These are phyloP conservation scores for Cryptotis parvus DNA, from an alignment of 2,113 vertebrate genomes.

Conservation along the genomic window DNA sequence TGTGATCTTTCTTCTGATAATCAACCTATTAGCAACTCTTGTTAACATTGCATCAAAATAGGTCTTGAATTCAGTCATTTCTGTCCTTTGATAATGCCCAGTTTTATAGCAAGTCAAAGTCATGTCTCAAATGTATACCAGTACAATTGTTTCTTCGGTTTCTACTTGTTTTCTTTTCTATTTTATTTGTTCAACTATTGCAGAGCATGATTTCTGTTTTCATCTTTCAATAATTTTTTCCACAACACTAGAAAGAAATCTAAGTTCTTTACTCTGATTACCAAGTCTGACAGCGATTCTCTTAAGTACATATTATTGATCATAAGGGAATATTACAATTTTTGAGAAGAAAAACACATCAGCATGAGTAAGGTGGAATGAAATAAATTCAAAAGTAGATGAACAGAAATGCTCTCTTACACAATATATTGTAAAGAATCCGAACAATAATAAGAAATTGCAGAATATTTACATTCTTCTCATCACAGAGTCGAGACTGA, in stretches of 20 bases:
- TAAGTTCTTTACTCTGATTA: neutral
- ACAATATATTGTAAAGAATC: neutral
- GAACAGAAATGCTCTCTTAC: neutral
- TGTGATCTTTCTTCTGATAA: neutral
- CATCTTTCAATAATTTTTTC: neutral
- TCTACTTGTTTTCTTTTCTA: neutral
- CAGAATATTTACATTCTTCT: conserved; percentile 30
- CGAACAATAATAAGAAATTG: neutral
- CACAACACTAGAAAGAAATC: neutral
- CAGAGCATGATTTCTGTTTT: neutral
- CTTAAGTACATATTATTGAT: neutral
- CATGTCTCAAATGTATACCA: neutral
- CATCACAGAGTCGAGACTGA: neutral
- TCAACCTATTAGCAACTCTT: neutral
- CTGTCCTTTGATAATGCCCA: neutral
- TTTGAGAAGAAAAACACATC: neutral
- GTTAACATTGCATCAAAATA: neutral
- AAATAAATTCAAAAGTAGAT: neutral
- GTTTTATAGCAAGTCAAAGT: neutral
- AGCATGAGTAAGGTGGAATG: conserved; percentile 4
- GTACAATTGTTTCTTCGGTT: neutral
- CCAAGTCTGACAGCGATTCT: neutral
- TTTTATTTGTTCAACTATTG: neutral
- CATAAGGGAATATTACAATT: neutral
- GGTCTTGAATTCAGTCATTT: neutral